Evolutionary conservation across 2,113 vertebrate species (phyloP).

Genomic region (Amblyopsis rosae): DNA sequence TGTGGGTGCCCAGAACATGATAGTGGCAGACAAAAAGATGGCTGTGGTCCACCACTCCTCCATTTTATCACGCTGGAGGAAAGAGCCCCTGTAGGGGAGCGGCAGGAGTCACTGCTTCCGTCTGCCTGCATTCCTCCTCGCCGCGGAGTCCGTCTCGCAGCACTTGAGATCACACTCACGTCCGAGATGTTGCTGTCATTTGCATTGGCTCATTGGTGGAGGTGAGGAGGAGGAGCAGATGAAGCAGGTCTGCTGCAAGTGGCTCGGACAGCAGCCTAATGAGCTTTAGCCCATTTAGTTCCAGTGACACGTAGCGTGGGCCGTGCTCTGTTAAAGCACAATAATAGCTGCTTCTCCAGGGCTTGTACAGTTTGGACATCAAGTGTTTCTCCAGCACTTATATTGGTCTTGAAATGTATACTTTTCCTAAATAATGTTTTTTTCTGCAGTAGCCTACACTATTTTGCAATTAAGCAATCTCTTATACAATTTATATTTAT

Average conservation of each 20-base stretch:
- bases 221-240: constrained; percentile 58
- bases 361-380: constrained; percentile 23
- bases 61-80: constrained; percentile 60
- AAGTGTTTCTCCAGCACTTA: too few relatives aligned
- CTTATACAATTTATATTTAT: too few relatives aligned
- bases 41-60: constrained; percentile 58
- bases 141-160: constrained; percentile 61
- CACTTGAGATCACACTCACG: constrained; percentile 70
- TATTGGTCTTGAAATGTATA: not conserved
- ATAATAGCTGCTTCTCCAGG: constrained; percentile 53
- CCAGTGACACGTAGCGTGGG: constrained; percentile 50
- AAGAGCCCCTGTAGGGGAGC: constrained; percentile 66
- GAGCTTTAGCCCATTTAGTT: constrained; percentile 42
- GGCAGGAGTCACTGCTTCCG: constrained; percentile 61
- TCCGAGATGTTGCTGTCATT: constrained; percentile 79
- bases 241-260: constrained; percentile 65
- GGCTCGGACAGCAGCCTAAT: constrained; percentile 62
- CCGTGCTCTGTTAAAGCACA: constrained; percentile 57
- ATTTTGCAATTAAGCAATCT: too few relatives aligned
- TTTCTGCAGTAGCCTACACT: too few relatives aligned
- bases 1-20: constrained; percentile 35
- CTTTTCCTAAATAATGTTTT: too few relatives aligned
- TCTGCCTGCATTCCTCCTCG: constrained; percentile 55
- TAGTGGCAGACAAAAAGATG: constrained; percentile 57
- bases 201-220: constrained; percentile 69